phyloP scores from a whole-genome alignment of 2,888 invertebrate species.

The Dynastes hyllus region DNA sequence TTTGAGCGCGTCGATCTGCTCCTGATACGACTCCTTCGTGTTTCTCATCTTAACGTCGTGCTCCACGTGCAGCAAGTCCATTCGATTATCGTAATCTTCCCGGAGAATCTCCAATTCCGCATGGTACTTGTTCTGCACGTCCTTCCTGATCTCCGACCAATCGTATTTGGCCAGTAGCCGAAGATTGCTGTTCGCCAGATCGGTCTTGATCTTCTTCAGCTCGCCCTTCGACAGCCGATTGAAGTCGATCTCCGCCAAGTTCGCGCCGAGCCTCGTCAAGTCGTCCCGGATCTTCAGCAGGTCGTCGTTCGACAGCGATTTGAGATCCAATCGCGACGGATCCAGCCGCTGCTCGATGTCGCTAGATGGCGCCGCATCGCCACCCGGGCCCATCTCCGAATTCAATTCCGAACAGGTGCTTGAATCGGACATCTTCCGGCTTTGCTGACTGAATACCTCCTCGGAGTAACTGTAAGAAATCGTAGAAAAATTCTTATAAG shows the following conservation, averaged over 20 bases:
- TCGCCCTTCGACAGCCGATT: constrained; percentile 63
- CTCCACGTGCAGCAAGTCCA: constrained; percentile 70
- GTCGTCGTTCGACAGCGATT: constrained; percentile 62
- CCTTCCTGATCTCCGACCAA: constrained; percentile 59
- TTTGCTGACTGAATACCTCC: constrained; percentile 80
- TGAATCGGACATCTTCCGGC: constrained; percentile 74
- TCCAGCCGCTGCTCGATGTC: constrained; percentile 39
- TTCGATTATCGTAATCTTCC: constrained; percentile 67
- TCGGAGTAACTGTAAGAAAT: constrained; percentile 74
- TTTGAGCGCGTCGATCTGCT: constrained; percentile 74
- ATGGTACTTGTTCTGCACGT: constrained; percentile 71
- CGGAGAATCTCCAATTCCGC: constrained; percentile 66
- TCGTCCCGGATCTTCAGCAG: constrained; percentile 63
- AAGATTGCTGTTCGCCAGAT: constrained; percentile 61
- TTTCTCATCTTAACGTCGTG: constrained; percentile 70
- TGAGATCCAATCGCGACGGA: constrained; percentile 52
- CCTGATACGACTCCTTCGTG: constrained; percentile 72
- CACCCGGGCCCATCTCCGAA: constrained; percentile 62
- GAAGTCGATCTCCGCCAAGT: constrained; percentile 61
- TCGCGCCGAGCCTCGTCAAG: constrained; percentile 59
- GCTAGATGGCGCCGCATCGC: constrained; percentile 57
- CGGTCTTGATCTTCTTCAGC: constrained; percentile 59
- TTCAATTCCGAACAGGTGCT: constrained; percentile 66
- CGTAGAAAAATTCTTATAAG: constrained; percentile 53
- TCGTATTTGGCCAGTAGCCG: constrained; percentile 55